A percentile compares a stretch with the other conserved stretches of the same genome.
These are phyloP conservation scores for Drosophila yooni DNA, from an alignment of 2,888 invertebrate genomes.

Conservation along the genomic window DNA sequence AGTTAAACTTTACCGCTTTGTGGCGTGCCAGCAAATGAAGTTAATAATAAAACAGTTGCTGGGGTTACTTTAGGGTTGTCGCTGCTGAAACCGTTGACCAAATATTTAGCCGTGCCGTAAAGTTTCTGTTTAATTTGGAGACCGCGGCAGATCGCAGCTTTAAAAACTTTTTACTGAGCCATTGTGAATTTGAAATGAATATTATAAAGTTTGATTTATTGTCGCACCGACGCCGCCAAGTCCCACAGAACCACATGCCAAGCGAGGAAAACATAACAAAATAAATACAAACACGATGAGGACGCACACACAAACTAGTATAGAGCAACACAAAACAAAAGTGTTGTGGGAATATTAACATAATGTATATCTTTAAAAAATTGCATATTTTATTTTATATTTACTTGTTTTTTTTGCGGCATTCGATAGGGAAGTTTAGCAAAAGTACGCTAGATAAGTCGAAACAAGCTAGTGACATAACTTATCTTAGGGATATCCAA, in stretches of 20 bases:
- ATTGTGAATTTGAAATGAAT: conserved; percentile 75
- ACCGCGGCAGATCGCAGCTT: conserved; percentile 26
- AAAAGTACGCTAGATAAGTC: conserved; percentile 26
- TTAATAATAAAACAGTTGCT: conserved; percentile 81
- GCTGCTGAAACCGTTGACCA: conserved; percentile 51
- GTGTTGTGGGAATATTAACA: conserved; percentile 65
- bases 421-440: conserved; percentile 62
- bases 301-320: conserved; percentile 5
- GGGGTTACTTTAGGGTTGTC: conserved; percentile 72
- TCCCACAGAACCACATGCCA: conserved; percentile 43
- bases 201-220: conserved; percentile 80
- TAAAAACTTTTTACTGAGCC: conserved; percentile 37
- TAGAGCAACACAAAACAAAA: conserved; percentile 42
- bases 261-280: conserved; percentile 33
- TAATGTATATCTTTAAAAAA: conserved; percentile 61
- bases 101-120: conserved; percentile 54
- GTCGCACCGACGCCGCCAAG: conserved; percentile 70
- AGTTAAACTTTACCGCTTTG: conserved; percentile 76
- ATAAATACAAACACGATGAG: conserved; percentile 20
- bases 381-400: conserved; percentile 32
- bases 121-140: conserved; percentile 69
- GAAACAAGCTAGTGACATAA: neutral
- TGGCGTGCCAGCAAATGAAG: conserved; percentile 73
- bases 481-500: neutral
- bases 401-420: neutral